phyloP scores from a whole-genome alignment of 1,140 invertebrate genomes.

The Calosoma granatense region DNA sequence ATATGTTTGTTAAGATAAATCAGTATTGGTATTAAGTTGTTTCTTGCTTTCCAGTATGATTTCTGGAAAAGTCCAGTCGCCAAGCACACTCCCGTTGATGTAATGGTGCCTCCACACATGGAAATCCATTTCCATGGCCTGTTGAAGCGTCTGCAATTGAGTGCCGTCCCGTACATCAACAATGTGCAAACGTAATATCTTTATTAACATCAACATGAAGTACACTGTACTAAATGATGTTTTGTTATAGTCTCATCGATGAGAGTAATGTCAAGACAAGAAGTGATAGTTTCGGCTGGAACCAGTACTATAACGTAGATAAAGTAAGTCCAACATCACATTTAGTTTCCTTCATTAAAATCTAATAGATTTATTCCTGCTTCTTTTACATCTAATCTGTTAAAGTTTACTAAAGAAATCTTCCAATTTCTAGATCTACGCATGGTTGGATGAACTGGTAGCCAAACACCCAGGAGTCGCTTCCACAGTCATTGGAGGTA shows the following conservation, averaged over 20 bases:
- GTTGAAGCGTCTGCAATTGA: conserved; percentile 27
- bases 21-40: conserved; percentile 1
- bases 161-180: conserved; percentile 17
- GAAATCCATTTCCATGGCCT: conserved; percentile 30
- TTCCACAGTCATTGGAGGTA: conserved; percentile 41
- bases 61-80: conserved; percentile 18
- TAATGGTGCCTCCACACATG: conserved; percentile 21
- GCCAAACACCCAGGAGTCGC: conserved; percentile 38
- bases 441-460: conserved; percentile 37
- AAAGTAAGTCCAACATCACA: too few species aligned
- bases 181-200: conserved; percentile 20
- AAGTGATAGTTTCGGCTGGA: conserved; percentile 2
- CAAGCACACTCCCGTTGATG: conserved; percentile 19
- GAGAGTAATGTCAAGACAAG: background rate
- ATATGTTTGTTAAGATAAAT: background rate
- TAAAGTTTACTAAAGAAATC: too few species aligned
- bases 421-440: conserved; percentile 34
- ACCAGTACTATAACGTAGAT: background rate
- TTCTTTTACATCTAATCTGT: too few species aligned
- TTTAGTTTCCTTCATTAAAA: too few species aligned
- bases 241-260: conserved; percentile 9
- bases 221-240: background rate
- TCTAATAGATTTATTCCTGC: too few species aligned
- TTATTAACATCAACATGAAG: too few species aligned
- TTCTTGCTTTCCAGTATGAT: too few species aligned